Evolutionary conservation across 2,888 invertebrate species (phyloP), one percentile per base, ranked within the genome.

Genomic region (Theodoxus fluviatilis): DNA sequence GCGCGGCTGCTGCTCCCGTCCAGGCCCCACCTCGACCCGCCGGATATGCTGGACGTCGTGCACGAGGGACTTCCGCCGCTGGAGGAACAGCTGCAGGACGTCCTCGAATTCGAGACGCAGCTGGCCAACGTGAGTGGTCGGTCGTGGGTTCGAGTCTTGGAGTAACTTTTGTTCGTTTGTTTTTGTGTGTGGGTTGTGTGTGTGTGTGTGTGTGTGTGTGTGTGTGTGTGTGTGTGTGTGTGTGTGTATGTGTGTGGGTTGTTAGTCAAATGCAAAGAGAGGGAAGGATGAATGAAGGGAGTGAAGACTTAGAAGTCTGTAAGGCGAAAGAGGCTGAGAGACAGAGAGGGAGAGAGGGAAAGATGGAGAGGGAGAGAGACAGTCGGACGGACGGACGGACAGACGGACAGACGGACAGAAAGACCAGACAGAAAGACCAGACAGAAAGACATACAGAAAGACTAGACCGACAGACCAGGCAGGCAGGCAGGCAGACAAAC

Each of bases 1-100:
- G 93, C 94, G 0, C 88, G 91, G 25, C 88, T 94, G 2, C 88
- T 95, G 73, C 94, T 94, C 0, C 94, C 94, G 0, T 89, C 92
- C 82, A 88, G 90, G 0, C 69, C 72, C 0, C 35, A 38, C 0
- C 86, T 88, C 6, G 90, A 90, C 0, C 94, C 94, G 0, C 87
- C 88, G 0, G 87, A 88, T 1, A 94, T 95, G 81, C 90, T 95
- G 72, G 86, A 90, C 71, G 89, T 92, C 74, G 93, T 95, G 15
- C 90, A 95, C 33, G 89, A 90, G n/a, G n/a, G n/a, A n/a, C n/a
- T n/a, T n/a, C n/a, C n/a, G n/a, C n/a, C 90, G 0, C 94, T 94
- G 0, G 87, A 88, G 0, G 87, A 88, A 1, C 94, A 95, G 81
- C 90, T 95, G 72, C 86, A 90, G 71, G 89, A 92, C 74, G 93